Evolutionary conservation across 2,888 invertebrate species (phyloP), one percentile per base, ranked within the genome.

Genomic region (Drosophila greeni): DNA sequence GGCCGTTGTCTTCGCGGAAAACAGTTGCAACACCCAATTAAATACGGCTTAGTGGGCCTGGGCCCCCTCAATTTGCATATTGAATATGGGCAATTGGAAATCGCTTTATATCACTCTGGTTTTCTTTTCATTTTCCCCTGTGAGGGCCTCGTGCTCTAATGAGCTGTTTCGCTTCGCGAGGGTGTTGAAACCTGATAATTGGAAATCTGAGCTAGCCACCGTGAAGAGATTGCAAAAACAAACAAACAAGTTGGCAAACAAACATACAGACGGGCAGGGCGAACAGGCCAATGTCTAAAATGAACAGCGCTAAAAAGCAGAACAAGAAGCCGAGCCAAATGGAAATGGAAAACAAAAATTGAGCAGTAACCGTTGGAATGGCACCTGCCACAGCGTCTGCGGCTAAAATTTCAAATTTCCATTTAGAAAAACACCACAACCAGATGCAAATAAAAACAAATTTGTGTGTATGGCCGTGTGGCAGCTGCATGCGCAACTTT

Each of bases 181-280:
- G 61, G 62, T 55, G 51, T 60, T 54, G 67, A 73, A 70, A 73
- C 64, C 66, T 39, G 69, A 67, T 70, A 77, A 72, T 68, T 71
- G 61, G 64, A 68, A 72, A 75, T 61, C 64, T 45, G 49, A 52
- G 60, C 48, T 67, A 66, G 60, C 57, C 53, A 67, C 52, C 68
- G 62, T 57, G 57, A 69, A 69, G 45, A 69, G 55, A 67, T 61
- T 61, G 56, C 65, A 20, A 61, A 67, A 61, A 42, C 40, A 67
- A 61, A 42, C 40, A 67, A 42, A 36, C 33, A 51, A 34, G 3
- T 39, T 40, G 26, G 16, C 49, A 49, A 31, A 26, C 37, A 40
- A 34, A 14, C 42, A 42, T 16, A 6, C 26, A 12, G 12, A 29
- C 43, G 7, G 12, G 1, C 26, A 6, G n/a, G 16, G 26, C 43